Conservation (phyloP, 2,888 invertebrate genomes). For the Perizoma flavofasciatum region DNA sequence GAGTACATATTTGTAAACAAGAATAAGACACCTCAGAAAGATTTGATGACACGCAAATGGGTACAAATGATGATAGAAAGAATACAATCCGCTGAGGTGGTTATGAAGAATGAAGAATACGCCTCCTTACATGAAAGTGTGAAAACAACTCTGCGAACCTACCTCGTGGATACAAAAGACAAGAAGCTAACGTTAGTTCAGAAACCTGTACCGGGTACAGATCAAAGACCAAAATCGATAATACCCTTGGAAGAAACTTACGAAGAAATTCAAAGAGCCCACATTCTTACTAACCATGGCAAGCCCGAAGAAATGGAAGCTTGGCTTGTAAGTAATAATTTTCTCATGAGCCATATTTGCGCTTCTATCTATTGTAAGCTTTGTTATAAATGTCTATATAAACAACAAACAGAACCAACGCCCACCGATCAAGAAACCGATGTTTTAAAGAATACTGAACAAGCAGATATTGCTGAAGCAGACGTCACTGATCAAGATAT, state of each 20-base stretch:
- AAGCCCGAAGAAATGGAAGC: constrained; percentile 11
- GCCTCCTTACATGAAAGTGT: constrained; percentile 18
- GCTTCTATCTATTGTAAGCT: constrained; percentile 6
- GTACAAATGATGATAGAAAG: constrained; percentile 25
- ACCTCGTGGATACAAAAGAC: constrained; percentile 6
- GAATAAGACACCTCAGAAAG: constrained; percentile 12
- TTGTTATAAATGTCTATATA: constrained; percentile 9
- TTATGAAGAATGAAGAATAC: constrained; percentile 6
- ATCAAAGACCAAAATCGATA: constrained; percentile 13
- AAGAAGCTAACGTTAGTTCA: neutral
- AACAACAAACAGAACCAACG: neutral
- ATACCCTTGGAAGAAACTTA: constrained; percentile 25
- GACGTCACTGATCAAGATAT: neutral
- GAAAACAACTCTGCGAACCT: constrained; percentile 13
- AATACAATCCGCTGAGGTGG: constrained; percentile 12
- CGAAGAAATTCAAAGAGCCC: constrained; percentile 14
- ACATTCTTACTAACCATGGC: constrained; percentile 23
- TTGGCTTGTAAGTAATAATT: constrained; percentile 15
- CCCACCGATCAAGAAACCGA: neutral
- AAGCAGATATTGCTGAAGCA: neutral
- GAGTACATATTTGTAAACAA: constrained; percentile 2
- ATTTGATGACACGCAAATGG: constrained; percentile 30
- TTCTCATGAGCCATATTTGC: constrained; percentile 14
- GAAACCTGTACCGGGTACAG: constrained; percentile 16
- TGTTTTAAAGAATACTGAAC: neutral